Evolutionary conservation across 2,113 vertebrate species (phyloP), one percentile per base, ranked within the genome.

Genomic region (Catharus bicknelli): DNA sequence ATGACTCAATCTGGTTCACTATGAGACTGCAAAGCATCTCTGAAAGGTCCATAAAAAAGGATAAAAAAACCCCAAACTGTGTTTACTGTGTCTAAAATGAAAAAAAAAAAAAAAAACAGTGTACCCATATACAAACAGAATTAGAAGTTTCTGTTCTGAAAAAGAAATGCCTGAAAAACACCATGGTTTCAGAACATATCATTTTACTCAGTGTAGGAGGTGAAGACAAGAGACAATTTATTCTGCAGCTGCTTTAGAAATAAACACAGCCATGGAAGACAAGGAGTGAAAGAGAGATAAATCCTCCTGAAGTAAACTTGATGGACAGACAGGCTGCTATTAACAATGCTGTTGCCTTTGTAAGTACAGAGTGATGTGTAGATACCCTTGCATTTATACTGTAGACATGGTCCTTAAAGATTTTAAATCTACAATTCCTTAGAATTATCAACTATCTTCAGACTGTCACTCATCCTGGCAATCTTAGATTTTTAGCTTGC

Each of bases 381-480:
- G 99, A 99, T 99, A 99, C 98, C 98, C 98, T 99, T 98, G 98
- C 98, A 99, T 99, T 99, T 99, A 98, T 98, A 97, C 98, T 97
- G 98, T 98, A 99, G 98, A 98, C 98, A 98, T 98, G 98, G 98
- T 98, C 98, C 98, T 99, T 99, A 99, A 99, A 99, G 98, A 99
- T 99, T 99, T 99, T 98, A 98, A 98, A 99, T 98, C 98, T 99
- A 98, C 99, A 99, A 98, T 99, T 99, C 98, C 98, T 99, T 98
- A 98, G 98, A 99, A 99, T 99, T 99, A 99, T 99, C 99, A 98
- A 97, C 98, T 98, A 99, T 99, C 98, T 99, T 97, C 97, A 98
- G 96, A 96, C 98, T 99, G 99, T 99, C 99, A 99, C 97, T 99
- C 98, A 99, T 97, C 70, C 96, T 73, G 97, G 98, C 98, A 98